Base-by-base conservation (phyloP, 1,140 invertebrate genomes). In the Diachasmimorpha longicaudata region DNA sequence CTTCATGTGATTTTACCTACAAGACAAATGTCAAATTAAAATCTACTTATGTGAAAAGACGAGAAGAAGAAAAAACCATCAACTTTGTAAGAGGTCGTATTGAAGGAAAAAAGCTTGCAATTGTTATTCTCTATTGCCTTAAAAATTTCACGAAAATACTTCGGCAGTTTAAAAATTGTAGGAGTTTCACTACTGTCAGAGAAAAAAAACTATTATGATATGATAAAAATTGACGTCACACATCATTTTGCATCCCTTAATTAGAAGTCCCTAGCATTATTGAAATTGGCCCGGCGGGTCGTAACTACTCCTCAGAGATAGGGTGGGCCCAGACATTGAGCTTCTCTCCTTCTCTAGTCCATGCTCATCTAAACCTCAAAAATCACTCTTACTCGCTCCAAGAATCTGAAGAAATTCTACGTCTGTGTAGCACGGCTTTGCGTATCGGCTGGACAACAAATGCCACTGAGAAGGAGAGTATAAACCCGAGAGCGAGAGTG, bases 391-490 rank as follows among this genome's bases (percentile, higher is more conserved):
- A 63, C 58, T 63, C 58, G 58, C 58, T 63, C 21, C 8, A 31
- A 11, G 21, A 63, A 63, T 63, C 58, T 13, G 58, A 63, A 25
- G 58, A 63, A 63, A 63, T 63, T 13, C 21, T 31, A 3, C 0
- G 76, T 73, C 70, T 77, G 71, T 80, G 75, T 81, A 63, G 0
- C 58, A 19, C 58, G 55, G 8, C 42, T 23, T 67, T 78, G 78
- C 80, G 78, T 48, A 78, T 81, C 79, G 83, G 82, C 84, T 11
- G 19, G 58, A 31, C 48, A 21, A 55, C 58, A 21, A 63, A 63
- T 63, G 66, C 36, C 66, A 68, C 25, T 8, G 31, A 68, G 66
- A 68, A 70, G 69, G 39, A 46, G 21, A 44, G 25, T 2, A 14
- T 37, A 48, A 39, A 55, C 16, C 13, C n/a, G 42, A 67, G 70